Conservation (phyloP, 2,113 vertebrate genomes). For the Suricata suricatta region DNA sequence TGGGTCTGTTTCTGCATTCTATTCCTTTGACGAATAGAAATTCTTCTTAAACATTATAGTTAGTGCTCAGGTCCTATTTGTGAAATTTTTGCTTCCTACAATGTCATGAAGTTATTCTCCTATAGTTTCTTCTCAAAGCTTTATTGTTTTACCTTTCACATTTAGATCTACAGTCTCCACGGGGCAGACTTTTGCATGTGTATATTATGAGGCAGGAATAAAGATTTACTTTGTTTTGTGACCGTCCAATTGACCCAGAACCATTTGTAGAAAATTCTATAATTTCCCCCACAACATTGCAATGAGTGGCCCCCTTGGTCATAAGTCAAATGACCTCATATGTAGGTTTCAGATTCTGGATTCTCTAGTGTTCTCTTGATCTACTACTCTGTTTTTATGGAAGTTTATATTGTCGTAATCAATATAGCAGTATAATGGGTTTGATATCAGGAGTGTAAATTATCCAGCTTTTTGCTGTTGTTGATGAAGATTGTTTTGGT, state of each 20-base stretch:
- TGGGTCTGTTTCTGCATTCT: background rate
- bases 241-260: background rate
- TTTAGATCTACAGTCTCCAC: background rate
- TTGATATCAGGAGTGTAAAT: background rate
- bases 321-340: background rate
- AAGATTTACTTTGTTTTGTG: background rate
- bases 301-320: background rate
- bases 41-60: background rate
- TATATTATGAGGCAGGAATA: background rate
- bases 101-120: background rate
- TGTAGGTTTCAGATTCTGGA: background rate
- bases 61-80: background rate
- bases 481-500: background rate
- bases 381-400: background rate
- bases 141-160: background rate
- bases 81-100: background rate
- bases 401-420: background rate
- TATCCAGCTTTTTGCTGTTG: background rate
- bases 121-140: conserved; percentile 11
- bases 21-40: background rate
- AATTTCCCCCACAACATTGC: background rate
- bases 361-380: background rate
- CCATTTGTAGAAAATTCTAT: conserved; percentile 16
- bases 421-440: background rate
- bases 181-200: background rate